Evolutionary conservation across 2,797 vertebrate genomes (phyloP).

Genomic region (Atherinosoma microstoma): DNA sequence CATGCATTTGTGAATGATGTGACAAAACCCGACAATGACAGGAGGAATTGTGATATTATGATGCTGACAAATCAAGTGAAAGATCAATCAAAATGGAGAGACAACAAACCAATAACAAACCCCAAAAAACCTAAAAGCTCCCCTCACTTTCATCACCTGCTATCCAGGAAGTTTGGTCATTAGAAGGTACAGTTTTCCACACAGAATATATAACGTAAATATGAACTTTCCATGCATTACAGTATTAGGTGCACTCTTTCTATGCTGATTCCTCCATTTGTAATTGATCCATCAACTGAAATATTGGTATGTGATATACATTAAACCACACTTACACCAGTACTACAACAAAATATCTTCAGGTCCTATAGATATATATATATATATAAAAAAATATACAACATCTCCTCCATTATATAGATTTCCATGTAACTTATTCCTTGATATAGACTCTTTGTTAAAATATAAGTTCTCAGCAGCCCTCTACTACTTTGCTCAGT

Average conservation of each 20-base stretch:
- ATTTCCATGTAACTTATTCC: slow-evolving; percentile 73
- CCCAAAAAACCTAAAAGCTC: slow-evolving; percentile 22
- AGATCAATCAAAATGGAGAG: slow-evolving; percentile 58
- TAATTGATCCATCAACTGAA: slow-evolving; percentile 63
- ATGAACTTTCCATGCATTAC: slow-evolving; percentile 69
- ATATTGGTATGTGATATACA: slow-evolving; percentile 59
- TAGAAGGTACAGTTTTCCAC: slow-evolving; percentile 45
- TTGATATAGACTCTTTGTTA: slow-evolving; percentile 79
- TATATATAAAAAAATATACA: slow-evolving; percentile 79
- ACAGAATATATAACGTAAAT: slow-evolving; percentile 66
- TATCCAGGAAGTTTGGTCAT: slow-evolving; percentile 47
- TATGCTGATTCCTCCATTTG: slow-evolving; percentile 58
- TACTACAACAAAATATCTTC: slow-evolving; percentile 74
- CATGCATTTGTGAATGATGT: slow-evolving; percentile 44
- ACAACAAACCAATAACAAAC: slow-evolving; percentile 42
- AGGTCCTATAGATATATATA: slow-evolving; percentile 62
- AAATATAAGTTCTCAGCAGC: slow-evolving; percentile 75
- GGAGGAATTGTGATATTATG: slow-evolving; percentile 39
- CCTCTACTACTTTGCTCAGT: slow-evolving; percentile 53
- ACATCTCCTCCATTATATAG: slow-evolving; percentile 81
- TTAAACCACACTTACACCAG: slow-evolving; percentile 62
- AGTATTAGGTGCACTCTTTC: slow-evolving; percentile 66
- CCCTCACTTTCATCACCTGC: slow-evolving; percentile 30
- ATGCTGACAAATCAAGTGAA: slow-evolving; percentile 58
- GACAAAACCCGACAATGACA: slow-evolving; percentile 35